Conservation (phyloP, 1,140 invertebrate genomes). For the Philopotamus ludificatus region DNA sequence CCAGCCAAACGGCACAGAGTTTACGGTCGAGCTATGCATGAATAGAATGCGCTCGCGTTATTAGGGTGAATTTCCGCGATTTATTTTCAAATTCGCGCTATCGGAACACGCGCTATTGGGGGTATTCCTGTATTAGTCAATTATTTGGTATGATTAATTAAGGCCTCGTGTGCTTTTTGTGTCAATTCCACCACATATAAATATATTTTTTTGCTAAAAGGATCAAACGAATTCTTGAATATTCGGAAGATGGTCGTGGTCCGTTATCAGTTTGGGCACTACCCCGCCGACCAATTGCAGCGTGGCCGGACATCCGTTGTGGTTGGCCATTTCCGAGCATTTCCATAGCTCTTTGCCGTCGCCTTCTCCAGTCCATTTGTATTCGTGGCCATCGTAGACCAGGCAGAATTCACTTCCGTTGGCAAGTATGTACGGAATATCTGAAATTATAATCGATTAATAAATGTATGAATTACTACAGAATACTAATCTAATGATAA, state of each 20-base stretch:
- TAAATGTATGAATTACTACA: neutral
- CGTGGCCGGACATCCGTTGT: conserved; percentile 23
- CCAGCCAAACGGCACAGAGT: no score
- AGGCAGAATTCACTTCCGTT: conserved; percentile 30
- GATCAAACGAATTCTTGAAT: conserved; percentile 33
- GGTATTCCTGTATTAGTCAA: no score
- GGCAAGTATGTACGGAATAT: conserved; percentile 33
- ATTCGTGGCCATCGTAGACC: conserved; percentile 32
- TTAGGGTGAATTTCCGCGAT: no score
- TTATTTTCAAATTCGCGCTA: no score
- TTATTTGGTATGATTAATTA: no score
- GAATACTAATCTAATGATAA: no score
- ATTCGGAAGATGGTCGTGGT: conserved; percentile 28
- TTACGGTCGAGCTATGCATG: no score
- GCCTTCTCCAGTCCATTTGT: conserved; percentile 6
- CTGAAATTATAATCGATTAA: conserved; percentile 17
- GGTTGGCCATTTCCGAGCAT: conserved; percentile 18
- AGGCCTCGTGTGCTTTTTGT: no score
- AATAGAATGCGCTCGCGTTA: no score
- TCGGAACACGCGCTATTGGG: no score
- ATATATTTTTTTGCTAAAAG: no score
- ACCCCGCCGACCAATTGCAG: conserved; percentile 29
- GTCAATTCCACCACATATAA: no score
- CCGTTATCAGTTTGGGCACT: conserved; percentile 16
- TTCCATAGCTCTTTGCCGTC: conserved; percentile 24